Percentiles rank a stretch among this genome's conserved stretches.
phyloP scores from a whole-genome alignment of 2,797 vertebrate species.

The Lemur catta region DNA sequence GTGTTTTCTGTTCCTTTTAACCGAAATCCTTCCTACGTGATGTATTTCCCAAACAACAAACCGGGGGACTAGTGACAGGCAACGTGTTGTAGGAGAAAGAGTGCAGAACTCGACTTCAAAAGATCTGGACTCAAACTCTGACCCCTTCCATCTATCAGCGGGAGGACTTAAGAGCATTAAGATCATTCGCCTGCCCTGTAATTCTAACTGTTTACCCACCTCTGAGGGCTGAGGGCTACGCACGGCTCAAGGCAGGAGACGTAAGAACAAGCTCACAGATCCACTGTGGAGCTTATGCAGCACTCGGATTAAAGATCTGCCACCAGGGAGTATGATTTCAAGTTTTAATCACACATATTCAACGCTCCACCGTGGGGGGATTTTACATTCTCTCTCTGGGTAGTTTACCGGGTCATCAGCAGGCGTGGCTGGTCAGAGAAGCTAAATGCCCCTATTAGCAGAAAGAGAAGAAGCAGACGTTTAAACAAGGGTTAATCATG shows the following conservation, averaged over 20 bases:
- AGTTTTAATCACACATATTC: not conserved
- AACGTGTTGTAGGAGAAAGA: not conserved
- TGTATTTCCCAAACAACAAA: not conserved
- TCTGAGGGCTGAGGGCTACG: not conserved
- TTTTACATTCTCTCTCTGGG: not conserved
- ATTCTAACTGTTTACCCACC: not conserved
- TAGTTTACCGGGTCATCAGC: not conserved
- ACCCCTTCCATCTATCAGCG: not conserved
- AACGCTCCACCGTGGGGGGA: not conserved
- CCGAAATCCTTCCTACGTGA: not conserved
- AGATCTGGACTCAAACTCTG: not conserved
- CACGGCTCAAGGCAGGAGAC: not conserved
- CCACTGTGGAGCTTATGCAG: not conserved
- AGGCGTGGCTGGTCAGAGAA: not conserved
- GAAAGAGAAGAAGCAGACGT: not conserved
- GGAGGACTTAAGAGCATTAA: not conserved
- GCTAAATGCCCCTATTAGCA: not conserved
- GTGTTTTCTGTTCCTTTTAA: not conserved
- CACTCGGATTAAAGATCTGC: not conserved
- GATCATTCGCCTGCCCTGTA: not conserved
- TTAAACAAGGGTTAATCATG: not conserved
- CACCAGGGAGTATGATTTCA: not conserved
- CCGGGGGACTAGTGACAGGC: not conserved
- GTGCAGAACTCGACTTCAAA: not conserved
- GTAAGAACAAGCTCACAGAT: not conserved